A percentile compares a stretch with the other conserved stretches of the same genome.
Evolutionary conservation across 35 echinoderm and acorn worm genomes (phyloP).

Genomic region (Apostichopus parvimensis): DNA sequence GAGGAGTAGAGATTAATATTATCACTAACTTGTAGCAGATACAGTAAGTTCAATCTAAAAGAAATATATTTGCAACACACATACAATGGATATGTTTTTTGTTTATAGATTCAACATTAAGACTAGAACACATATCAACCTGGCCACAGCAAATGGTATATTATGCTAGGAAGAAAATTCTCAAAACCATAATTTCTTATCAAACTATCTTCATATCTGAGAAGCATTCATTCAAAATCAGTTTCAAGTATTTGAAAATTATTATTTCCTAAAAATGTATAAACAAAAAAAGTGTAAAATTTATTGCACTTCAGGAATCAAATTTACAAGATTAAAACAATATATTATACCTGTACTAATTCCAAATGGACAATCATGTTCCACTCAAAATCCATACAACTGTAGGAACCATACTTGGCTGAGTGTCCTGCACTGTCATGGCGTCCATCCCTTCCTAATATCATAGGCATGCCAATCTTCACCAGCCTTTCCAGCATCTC

Average conservation of each 20-base stretch:
- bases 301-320: neutral
- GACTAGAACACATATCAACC: too few relatives aligned
- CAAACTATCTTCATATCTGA: neutral
- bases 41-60: neutral
- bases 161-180: neutral
- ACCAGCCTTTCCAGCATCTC: conserved; percentile 2
- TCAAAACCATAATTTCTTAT: neutral
- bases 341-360: conserved; percentile 52
- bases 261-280: neutral
- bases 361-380: conserved; percentile 56
- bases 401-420: conserved; percentile 65
- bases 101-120: too few relatives aligned
- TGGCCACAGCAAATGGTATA: neutral
- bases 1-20: neutral
- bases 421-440: conserved; percentile 63
- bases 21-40: neutral
- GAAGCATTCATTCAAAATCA: neutral
- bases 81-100: too few relatives aligned
- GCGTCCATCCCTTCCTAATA: conserved; percentile 46
- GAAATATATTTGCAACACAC: neutral
- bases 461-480: neutral
- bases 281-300: neutral
- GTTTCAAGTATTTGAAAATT: neutral
- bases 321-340: neutral
- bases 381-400: conserved; percentile 43